Conservation (phyloP, 2,797 vertebrate genomes). For the Cossypha dichroa region DNA sequence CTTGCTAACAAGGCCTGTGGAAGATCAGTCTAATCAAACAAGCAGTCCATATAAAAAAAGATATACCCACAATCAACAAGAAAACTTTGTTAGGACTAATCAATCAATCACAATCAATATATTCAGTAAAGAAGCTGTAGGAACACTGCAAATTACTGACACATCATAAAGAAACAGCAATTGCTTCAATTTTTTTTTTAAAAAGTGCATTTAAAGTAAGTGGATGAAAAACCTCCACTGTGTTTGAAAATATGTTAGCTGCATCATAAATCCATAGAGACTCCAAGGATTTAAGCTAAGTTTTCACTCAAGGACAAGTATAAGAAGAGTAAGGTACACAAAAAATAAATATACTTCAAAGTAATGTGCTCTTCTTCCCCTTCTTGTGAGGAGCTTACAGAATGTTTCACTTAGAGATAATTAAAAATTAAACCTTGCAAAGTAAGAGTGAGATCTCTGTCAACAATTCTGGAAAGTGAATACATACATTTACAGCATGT, state of each 20-base stretch:
- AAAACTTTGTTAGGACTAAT: neutral
- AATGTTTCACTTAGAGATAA: neutral
- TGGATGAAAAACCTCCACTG: neutral
- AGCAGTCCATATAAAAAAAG: neutral
- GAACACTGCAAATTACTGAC: neutral
- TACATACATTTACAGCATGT: neutral
- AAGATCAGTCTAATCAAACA: neutral
- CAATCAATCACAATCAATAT: neutral
- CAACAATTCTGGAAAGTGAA: neutral
- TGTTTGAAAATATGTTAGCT: neutral
- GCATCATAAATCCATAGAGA: neutral
- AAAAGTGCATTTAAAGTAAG: neutral
- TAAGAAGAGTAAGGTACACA: neutral
- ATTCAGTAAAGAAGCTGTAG: neutral
- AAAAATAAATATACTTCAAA: neutral
- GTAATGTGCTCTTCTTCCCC: neutral
- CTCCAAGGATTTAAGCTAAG: neutral
- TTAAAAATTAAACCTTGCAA: neutral
- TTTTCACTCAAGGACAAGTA: neutral
- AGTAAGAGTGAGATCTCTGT: neutral
- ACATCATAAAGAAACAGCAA: neutral
- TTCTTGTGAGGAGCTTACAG: neutral
- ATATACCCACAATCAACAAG: neutral
- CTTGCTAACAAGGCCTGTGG: neutral
- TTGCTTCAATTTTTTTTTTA: neutral